Evolutionary conservation across 2,888 invertebrate species (phyloP), one percentile per base, ranked within the genome.

Genomic region (Chloromyia formosa): DNA sequence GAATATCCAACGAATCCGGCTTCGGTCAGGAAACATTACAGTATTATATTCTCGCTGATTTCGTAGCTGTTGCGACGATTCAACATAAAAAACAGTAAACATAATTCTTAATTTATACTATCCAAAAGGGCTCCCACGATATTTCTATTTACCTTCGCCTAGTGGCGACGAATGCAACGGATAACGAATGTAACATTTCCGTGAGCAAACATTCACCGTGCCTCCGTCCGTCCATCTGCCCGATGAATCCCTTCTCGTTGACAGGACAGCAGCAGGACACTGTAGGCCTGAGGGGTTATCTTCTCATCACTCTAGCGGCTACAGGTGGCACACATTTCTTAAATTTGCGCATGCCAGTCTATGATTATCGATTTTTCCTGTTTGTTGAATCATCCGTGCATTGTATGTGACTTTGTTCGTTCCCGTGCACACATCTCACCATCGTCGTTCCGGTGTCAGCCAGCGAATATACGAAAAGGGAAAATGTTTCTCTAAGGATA

Each of bases 321-420:
- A 71, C 71, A 71, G 71, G 71, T 71, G 71, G 71, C 56, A 71
- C 71, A 71, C 71, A 71, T 71, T 71, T 58, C 58, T 40, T 23
- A 42, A 66, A 22, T 71, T 56, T 58, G 71, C 71, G 71, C 71
- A 71, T 56, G 56, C 71, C 56, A 56, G 58, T 56, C 71, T 40
- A 20, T 56, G 58, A 56, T 53, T 82, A 81, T 79, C 75, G 79
- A 79, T 79, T 79, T 79, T 79, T 79, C 79, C 75, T 77, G 78
- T 79, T 78, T 78, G 78, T 79, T 79, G 79, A 79, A 79, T 79
- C 79, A 79, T 79, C 78, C 77, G 77, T 75, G 76, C 74, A 74
- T 75, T 75, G 71, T 71, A 78, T 74, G 77, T 77, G 76, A 73
- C 54, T 60, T 73, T 73, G 76, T 72, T 75, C 76, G 27, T 35